A percentile compares a stretch with the other conserved stretches of the same genome.
Conservation (phyloP, 2,888 invertebrate species). For the Limnephilus lunatus region DNA sequence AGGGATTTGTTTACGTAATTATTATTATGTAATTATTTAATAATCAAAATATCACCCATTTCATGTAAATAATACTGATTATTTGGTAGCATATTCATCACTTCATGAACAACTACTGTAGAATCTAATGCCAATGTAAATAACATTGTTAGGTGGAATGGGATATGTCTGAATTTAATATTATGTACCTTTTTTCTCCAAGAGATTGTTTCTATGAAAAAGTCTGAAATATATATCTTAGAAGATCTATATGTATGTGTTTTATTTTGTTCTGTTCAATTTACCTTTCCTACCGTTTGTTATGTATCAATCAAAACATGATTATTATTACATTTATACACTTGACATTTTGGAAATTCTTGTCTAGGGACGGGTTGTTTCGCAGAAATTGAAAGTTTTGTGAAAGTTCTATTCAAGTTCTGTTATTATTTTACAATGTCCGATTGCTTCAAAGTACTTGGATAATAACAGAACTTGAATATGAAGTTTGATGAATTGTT, state of each 20-base stretch:
- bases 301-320: background rate
- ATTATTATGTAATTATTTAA: background rate
- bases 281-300: background rate
- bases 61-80: constrained; percentile 51
- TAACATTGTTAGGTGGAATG: background rate
- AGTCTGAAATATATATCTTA: background rate
- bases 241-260: background rate
- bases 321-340: background rate
- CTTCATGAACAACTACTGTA: background rate
- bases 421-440: no score
- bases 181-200: background rate
- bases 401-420: no score
- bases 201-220: background rate
- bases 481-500: no score
- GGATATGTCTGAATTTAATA: background rate
- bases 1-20: background rate
- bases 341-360: background rate
- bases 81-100: background rate
- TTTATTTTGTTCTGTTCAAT: constrained; percentile 32
- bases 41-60: constrained; percentile 43
- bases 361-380: background rate
- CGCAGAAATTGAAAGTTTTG: no score
- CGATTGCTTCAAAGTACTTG: no score
- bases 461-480: no score
- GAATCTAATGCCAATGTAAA: background rate